Evolutionary conservation across 2,113 vertebrate genomes (phyloP).

Genomic region (Microcebus murinus): DNA sequence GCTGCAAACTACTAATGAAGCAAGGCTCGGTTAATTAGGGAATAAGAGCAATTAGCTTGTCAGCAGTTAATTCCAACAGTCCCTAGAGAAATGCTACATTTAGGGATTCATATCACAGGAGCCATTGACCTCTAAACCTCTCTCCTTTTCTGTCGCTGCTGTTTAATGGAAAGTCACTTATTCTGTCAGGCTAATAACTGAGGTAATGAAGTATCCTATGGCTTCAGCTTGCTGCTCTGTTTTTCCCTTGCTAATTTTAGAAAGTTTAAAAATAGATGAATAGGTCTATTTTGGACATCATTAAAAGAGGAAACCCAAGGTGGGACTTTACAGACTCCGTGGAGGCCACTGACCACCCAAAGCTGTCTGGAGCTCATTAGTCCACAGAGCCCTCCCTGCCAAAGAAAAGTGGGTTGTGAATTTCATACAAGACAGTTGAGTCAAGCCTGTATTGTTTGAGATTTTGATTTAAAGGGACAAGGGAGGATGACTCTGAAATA

Average conservation of each 20-base stretch:
- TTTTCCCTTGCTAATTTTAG: conserved; percentile 93
- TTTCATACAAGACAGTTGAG: neutral
- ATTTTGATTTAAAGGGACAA: neutral
- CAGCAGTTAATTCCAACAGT: conserved; percentile 91
- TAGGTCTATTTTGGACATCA: conserved; percentile 83
- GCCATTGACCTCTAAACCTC: conserved; percentile 95
- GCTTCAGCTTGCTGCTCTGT: conserved; percentile 90
- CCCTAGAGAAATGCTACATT: conserved; percentile 83
- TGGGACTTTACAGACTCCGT: conserved; percentile 78
- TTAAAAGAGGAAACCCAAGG: conserved; percentile 86
- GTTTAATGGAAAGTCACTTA: conserved; percentile 92
- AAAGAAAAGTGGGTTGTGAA: conserved; percentile 62
- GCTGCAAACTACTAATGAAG: conserved; percentile 84
- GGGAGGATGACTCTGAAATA: conserved; percentile 4
- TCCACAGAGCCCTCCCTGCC: conserved; percentile 66
- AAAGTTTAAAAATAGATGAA: conserved; percentile 94
- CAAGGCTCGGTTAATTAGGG: conserved; percentile 84
- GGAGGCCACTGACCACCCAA: conserved; percentile 71
- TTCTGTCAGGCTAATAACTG: conserved; percentile 90
- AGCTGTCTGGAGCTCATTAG: conserved; percentile 74
- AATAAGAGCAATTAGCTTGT: conserved; percentile 95
- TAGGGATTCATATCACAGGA: conserved; percentile 92
- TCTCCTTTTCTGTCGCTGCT: conserved; percentile 90
- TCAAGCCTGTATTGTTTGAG: conserved; percentile 19
- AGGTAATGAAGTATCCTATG: conserved; percentile 92